Percentiles rank a stretch among this genome's conserved stretches.
Conservation (phyloP, 2,888 invertebrate genomes). For the Eupeodes luniger region DNA sequence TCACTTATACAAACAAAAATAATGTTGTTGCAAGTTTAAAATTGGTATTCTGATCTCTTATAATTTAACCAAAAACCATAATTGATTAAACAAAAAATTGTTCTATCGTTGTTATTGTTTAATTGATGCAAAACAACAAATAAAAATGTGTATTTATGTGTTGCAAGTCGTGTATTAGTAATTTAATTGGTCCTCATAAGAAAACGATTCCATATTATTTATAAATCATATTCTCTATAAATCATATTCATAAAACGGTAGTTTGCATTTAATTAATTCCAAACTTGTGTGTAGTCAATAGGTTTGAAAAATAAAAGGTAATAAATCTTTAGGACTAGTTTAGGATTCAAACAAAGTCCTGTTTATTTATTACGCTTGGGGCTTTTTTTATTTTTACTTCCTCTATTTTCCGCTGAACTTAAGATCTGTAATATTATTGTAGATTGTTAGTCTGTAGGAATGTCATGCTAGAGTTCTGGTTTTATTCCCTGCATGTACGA, state of each 20-base stretch:
- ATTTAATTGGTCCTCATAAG: slow-evolving; percentile 1
- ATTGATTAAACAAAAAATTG: slow-evolving; percentile 48
- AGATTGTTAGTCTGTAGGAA: no score
- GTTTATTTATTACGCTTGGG: no score
- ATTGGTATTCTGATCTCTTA: slow-evolving; percentile 68
- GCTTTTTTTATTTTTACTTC: no score
- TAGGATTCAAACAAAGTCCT: no score
- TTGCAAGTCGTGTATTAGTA: slow-evolving; percentile 50
- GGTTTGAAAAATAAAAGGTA: no score
- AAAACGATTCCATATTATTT: background rate
- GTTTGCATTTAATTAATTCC: no score
- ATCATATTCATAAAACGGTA: background rate
- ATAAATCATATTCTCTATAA: background rate
- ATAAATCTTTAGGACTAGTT: no score
- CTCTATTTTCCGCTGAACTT: no score
- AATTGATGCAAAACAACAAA: slow-evolving; percentile 69
- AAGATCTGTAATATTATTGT: no score
- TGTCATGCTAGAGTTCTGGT: no score
- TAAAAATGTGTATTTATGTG: slow-evolving; percentile 55
- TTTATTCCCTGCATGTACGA: no score
- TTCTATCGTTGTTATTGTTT: slow-evolving; percentile 62
- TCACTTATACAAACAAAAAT: slow-evolving; percentile 8
- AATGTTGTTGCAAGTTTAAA: slow-evolving; percentile 49
- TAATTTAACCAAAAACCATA: slow-evolving; percentile 45
- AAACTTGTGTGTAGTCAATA: no score